Evolutionary conservation across 92 coral and sea anemone genomes (phyloP).

Genomic region (Scolanthus callimorphus): DNA sequence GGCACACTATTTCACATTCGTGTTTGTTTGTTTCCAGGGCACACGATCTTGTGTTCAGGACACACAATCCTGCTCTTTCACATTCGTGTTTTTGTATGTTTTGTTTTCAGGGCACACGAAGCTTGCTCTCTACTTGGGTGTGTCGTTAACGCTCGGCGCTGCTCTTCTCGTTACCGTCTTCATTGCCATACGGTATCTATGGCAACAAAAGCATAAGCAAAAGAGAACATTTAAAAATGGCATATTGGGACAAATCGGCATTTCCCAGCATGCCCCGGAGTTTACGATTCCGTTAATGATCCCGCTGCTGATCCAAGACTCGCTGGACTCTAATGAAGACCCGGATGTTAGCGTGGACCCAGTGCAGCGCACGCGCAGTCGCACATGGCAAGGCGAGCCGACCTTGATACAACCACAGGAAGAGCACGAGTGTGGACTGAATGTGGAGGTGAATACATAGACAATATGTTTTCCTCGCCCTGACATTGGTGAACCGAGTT

Average conservation of each 20-base stretch:
- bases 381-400: background rate
- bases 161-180: constrained; percentile 9
- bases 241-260: constrained; percentile 20
- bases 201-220: background rate
- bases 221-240: constrained; percentile 15
- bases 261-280: constrained; percentile 23
- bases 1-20: too few relatives aligned
- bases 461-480: too few relatives aligned
- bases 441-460: too few relatives aligned
- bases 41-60: too few relatives aligned
- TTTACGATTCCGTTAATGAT: constrained; percentile 39
- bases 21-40: too few relatives aligned
- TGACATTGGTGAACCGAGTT: too few relatives aligned
- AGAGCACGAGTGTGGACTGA: background rate
- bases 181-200: constrained; percentile 11
- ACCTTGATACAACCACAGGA: constrained; percentile 11
- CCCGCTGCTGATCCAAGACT: constrained; percentile 52
- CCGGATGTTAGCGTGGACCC: background rate
- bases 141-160: constrained; percentile 9
- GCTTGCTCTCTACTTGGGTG: constrained; percentile 24
- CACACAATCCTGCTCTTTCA: too few relatives aligned
- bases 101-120: constrained; percentile 24
- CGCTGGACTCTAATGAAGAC: constrained; percentile 26
- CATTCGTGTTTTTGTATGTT: too few relatives aligned
- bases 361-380: background rate